phyloP scores from a whole-genome alignment of 2,113 vertebrate genomes.

The Anser brachyrhynchus region DNA sequence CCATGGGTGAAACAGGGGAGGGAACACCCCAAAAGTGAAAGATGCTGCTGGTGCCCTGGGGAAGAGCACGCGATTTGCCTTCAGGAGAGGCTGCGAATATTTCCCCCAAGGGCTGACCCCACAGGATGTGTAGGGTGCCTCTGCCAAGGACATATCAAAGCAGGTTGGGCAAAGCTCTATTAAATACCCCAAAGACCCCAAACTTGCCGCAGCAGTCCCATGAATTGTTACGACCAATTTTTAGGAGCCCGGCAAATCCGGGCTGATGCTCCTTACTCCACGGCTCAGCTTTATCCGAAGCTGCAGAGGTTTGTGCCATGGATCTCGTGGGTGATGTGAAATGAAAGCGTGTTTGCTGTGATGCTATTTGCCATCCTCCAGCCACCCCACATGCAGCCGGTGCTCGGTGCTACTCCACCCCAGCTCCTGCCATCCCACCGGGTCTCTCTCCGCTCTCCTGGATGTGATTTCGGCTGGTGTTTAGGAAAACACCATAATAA shows the following conservation, averaged over 20 bases:
- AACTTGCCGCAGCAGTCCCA: background rate
- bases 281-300: background rate
- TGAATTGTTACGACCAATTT: background rate
- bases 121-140: background rate
- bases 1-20: too few species aligned
- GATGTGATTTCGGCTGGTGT: background rate
- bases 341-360: rapidly evolving
- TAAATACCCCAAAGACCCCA: background rate
- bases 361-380: background rate
- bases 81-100: background rate
- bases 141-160: background rate
- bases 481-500: background rate
- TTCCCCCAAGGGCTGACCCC: background rate
- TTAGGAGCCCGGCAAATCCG: background rate
- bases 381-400: background rate
- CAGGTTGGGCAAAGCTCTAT: background rate
- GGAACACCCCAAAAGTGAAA: background rate
- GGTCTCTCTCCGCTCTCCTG: background rate
- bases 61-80: background rate
- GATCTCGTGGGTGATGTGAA: background rate
- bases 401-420: background rate
- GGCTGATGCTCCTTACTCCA: background rate
- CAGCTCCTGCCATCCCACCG: background rate
- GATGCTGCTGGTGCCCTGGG: background rate
- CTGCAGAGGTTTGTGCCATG: rapidly evolving